Percentiles rank a stretch among this genome's conserved stretches.
phyloP scores from a whole-genome alignment of 2,888 invertebrate genomes.

The Drosophila mimetica region DNA sequence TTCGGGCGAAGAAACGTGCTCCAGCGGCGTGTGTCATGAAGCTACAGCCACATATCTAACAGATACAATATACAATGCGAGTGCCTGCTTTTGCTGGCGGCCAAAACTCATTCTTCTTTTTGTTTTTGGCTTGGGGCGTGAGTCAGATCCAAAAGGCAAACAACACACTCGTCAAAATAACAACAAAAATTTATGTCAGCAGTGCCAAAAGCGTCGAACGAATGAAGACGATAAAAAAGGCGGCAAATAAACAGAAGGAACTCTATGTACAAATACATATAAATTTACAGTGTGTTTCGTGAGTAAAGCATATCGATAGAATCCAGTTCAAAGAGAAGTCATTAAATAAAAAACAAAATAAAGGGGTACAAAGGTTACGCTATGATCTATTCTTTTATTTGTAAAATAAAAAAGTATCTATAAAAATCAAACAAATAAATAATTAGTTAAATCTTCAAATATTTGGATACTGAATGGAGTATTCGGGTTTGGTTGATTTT shows the following conservation, averaged over 20 bases:
- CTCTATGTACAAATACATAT: slow-evolving; percentile 8
- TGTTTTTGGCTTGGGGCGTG: slow-evolving; percentile 57
- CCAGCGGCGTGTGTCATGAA: slow-evolving; percentile 66
- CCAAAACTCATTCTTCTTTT: slow-evolving; percentile 35
- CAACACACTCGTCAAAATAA: slow-evolving; percentile 40
- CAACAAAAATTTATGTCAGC: slow-evolving; percentile 78
- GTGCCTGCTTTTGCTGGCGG: slow-evolving; percentile 13
- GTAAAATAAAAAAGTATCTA: no score
- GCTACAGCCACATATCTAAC: slow-evolving; percentile 49
- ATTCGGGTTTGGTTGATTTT: background rate
- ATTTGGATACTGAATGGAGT: no score
- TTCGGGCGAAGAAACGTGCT: slow-evolving; percentile 64
- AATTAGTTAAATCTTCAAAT: no score
- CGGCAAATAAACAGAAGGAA: slow-evolving; percentile 68
- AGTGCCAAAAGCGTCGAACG: slow-evolving; percentile 72
- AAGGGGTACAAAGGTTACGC: background rate
- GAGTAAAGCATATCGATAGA: background rate
- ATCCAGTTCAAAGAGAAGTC: background rate
- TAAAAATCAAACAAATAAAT: no score
- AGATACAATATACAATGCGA: slow-evolving; percentile 57
- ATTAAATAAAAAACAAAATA: background rate
- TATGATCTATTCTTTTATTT: no score
- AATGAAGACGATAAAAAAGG: slow-evolving; percentile 60
- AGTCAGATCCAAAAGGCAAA: slow-evolving; percentile 58
- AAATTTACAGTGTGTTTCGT: slow-evolving; percentile 21